Evolutionary conservation across 2,113 vertebrate species (phyloP).

Genomic region (Bos javanicus): DNA sequence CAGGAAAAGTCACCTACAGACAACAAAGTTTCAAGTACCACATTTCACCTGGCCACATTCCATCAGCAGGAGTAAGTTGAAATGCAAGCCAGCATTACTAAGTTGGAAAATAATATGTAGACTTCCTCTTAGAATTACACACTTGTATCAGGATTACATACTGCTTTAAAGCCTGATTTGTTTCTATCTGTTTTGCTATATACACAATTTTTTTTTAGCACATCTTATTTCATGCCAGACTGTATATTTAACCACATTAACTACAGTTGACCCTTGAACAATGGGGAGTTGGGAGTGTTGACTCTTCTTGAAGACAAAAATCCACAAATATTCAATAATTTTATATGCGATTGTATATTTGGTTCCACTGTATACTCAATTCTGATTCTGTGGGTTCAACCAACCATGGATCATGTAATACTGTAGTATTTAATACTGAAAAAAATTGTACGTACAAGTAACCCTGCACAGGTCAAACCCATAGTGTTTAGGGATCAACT

Average conservation of each 20-base stretch:
- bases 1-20: neutral
- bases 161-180: neutral
- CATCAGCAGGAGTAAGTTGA: neutral
- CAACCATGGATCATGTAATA: neutral
- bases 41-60: neutral
- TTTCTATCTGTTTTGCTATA: neutral
- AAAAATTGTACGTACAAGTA: neutral
- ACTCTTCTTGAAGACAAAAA: neutral
- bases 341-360: neutral
- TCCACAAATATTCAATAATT: neutral
- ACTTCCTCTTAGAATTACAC: neutral
- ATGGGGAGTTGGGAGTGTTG: neutral
- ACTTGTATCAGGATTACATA: neutral
- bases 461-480: neutral
- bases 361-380: neutral
- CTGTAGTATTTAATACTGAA: neutral
- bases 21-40: neutral
- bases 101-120: neutral
- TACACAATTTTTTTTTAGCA: neutral
- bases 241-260: neutral
- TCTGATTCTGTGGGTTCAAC: neutral
- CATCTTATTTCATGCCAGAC: neutral
- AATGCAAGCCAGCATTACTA: neutral
- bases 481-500: neutral
- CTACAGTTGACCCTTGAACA: neutral